phyloP scores from a whole-genome alignment of 2,888 invertebrate species.

The Argynnis bischoffii region DNA sequence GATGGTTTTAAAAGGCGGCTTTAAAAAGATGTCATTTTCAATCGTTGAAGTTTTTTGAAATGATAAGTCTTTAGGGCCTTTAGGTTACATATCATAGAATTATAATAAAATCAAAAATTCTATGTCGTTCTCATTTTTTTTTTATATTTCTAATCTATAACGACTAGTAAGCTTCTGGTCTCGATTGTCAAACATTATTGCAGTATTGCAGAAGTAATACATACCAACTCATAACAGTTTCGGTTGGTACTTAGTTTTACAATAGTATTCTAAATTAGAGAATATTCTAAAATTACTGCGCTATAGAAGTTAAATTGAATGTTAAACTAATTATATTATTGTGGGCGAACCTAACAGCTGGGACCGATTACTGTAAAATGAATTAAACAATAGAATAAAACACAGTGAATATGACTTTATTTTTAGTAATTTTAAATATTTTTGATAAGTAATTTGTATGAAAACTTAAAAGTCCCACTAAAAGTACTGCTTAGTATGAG shows the following conservation, averaged over 20 bases:
- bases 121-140: too few species aligned
- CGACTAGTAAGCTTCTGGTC: too few species aligned
- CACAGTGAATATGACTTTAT: background rate
- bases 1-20: too few species aligned
- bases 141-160: too few species aligned
- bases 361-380: conserved; percentile 5
- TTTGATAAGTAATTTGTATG: too few species aligned
- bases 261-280: background rate
- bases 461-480: too few species aligned
- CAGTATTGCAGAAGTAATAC: background rate
- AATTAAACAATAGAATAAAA: background rate
- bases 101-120: too few species aligned
- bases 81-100: too few species aligned
- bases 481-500: too few species aligned
- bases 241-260: background rate
- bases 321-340: conserved; percentile 1
- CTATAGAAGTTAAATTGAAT: conserved; percentile 10
- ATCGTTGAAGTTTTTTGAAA: too few species aligned
- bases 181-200: background rate
- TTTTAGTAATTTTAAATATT: background rate
- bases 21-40: too few species aligned
- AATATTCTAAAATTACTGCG: conserved; percentile 6
- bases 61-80: too few species aligned
- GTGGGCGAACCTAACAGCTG: conserved; percentile 16
- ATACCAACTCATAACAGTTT: background rate